Percentiles rank a stretch among this genome's conserved stretches.
Evolutionary conservation across 2,888 invertebrate genomes (phyloP).

Genomic region (Zeuzera pyrina): DNA sequence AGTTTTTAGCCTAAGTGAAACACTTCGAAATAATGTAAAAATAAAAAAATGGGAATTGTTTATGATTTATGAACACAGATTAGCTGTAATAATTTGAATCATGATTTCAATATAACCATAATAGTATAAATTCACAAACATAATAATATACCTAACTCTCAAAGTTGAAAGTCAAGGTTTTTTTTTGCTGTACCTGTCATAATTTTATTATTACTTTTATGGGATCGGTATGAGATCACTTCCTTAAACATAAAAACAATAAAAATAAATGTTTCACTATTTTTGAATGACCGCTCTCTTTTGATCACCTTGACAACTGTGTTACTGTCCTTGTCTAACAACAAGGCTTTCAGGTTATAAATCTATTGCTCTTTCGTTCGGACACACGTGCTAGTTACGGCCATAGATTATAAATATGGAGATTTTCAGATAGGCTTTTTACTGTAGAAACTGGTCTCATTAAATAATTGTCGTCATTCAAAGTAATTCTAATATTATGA

Average conservation of each 20-base stretch:
- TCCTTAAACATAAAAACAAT: constrained; percentile 43
- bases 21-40: too few species aligned
- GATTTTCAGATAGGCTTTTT: too few species aligned
- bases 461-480: too few species aligned
- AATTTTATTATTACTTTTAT: constrained; percentile 21
- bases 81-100: too few species aligned
- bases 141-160: too few species aligned
- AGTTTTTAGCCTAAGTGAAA: too few species aligned
- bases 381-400: constrained; percentile 46
- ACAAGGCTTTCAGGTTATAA: constrained; percentile 20
- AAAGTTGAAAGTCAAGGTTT: constrained; percentile 27
- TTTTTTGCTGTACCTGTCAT: constrained; percentile 11
- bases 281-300: constrained; percentile 47
- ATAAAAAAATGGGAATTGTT: too few species aligned
- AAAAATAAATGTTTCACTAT: constrained; percentile 47
- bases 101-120: too few species aligned
- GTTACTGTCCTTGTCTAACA: constrained; percentile 33
- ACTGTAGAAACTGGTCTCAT: too few species aligned
- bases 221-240: constrained; percentile 47
- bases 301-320: constrained; percentile 46
- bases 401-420: constrained; percentile 53
- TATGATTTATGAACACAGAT: too few species aligned
- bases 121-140: too few species aligned
- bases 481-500: too few species aligned
- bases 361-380: constrained; percentile 35